A percentile compares a stretch with the other conserved stretches of the same genome.
phyloP scores from a whole-genome alignment of 1,140 invertebrate species.

The Drosophila willistoni region DNA sequence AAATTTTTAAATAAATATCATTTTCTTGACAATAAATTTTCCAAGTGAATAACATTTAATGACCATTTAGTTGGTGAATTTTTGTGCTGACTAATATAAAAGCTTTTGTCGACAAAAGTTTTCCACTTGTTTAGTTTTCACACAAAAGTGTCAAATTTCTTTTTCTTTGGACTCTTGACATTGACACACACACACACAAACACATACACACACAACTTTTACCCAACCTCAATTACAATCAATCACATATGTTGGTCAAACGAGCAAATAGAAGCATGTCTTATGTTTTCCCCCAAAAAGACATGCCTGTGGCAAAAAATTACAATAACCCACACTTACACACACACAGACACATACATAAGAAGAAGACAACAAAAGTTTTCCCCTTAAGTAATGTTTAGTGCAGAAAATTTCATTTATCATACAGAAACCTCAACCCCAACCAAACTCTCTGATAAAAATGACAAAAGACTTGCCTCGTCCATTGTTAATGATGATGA shows the following conservation, averaged over 20 bases:
- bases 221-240: conserved; percentile 75
- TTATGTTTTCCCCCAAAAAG: conserved; percentile 53
- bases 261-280: conserved; percentile 47
- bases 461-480: conserved; percentile 67
- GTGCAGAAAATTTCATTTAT: conserved; percentile 72
- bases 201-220: conserved; percentile 54
- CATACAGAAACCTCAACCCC: conserved; percentile 41
- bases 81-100: conserved; percentile 33
- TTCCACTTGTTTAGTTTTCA: conserved; percentile 37
- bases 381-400: conserved; percentile 52
- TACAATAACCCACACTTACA: conserved; percentile 62
- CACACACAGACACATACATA: neutral
- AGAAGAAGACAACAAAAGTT: conserved; percentile 52
- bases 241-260: conserved; percentile 67
- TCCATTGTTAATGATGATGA: conserved; percentile 63
- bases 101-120: conserved; percentile 13
- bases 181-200: conserved; percentile 49
- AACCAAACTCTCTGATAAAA: conserved; percentile 35
- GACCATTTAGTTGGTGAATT: conserved; percentile 6
- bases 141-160: conserved; percentile 49
- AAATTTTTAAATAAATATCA: neutral
- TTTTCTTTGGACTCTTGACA: conserved; percentile 57
- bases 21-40: conserved; percentile 4
- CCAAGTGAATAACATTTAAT: conserved; percentile 12
- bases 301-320: conserved; percentile 65